A percentile compares a stretch with the other conserved stretches of the same genome.
Conservation (phyloP, 1,140 invertebrate genomes). For the Leptoteleia sp. region DNA sequence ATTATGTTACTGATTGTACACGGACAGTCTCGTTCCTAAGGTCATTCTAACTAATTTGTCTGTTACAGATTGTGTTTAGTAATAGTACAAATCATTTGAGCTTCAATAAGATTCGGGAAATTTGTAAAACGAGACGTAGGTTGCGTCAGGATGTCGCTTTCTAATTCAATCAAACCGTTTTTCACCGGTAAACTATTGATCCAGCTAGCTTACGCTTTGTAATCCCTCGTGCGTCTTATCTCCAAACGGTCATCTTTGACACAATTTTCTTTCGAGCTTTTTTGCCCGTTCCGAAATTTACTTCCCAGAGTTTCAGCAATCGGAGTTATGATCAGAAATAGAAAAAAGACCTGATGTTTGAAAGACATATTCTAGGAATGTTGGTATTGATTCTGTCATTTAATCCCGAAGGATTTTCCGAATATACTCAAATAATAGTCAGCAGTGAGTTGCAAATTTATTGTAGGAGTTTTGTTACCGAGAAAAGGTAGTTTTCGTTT, state of each 20-base stretch:
- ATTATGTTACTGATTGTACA: too few species aligned
- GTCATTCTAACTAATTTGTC: conserved; percentile 5
- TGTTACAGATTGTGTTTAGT: conserved; percentile 2
- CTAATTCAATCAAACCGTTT: conserved; percentile 34
- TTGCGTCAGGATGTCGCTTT: conserved; percentile 26
- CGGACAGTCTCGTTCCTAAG: too few species aligned
- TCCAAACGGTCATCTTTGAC: conserved; percentile 14
- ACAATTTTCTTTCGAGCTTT: conserved; percentile 24
- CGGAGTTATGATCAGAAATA: background rate
- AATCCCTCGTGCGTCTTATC: conserved; percentile 48
- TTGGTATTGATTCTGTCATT: conserved; percentile 9
- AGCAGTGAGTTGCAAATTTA: conserved; percentile 2
- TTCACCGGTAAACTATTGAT: conserved; percentile 29
- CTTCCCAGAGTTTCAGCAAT: background rate
- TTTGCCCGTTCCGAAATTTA: conserved; percentile 25
- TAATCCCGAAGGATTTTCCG: conserved; percentile 12
- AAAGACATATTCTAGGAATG: background rate
- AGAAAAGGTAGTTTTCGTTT: too few species aligned
- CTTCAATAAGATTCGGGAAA: conserved; percentile 23
- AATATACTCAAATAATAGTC: conserved; percentile 24
- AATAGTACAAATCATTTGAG: conserved; percentile 3
- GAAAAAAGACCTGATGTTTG: conserved; percentile 1
- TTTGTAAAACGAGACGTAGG: conserved; percentile 13
- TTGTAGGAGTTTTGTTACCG: too few species aligned
- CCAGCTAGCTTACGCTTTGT: conserved; percentile 13